Conservation (phyloP, 1,140 invertebrate species). For the Platorchestia sp. region DNA sequence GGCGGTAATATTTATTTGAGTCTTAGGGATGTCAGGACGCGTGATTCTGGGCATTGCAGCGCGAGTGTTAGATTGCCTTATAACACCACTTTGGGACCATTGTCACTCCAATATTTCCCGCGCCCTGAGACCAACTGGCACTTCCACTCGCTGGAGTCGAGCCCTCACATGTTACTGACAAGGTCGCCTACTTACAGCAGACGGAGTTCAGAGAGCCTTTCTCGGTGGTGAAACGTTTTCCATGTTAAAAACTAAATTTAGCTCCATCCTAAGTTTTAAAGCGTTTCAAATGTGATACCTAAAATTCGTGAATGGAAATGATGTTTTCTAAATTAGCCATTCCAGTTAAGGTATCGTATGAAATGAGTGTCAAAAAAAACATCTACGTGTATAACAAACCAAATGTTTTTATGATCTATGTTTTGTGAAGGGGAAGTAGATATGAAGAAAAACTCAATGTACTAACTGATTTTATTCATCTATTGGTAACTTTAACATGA, state of each 20-base stretch:
- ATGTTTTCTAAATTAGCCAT: background rate
- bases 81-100: slow-evolving; percentile 23
- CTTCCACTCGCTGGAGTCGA: background rate
- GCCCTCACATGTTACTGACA: background rate
- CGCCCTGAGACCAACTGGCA: background rate
- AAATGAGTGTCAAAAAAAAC: too few species aligned
- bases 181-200: background rate
- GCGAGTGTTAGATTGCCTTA: slow-evolving; percentile 1
- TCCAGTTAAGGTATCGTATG: too few species aligned
- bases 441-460: too few species aligned
- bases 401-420: too few species aligned
- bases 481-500: too few species aligned
- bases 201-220: background rate
- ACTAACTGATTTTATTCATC: too few species aligned
- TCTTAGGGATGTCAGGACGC: background rate
- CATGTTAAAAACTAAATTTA: background rate
- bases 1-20: background rate
- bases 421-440: too few species aligned
- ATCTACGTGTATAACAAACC: too few species aligned
- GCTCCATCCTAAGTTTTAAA: background rate
- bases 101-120: slow-evolving; percentile 30
- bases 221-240: background rate
- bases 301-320: background rate
- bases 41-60: background rate
- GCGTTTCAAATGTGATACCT: background rate